A percentile compares a stretch with the other conserved stretches of the same genome.
These are phyloP conservation scores for Tortrix viridana DNA, from an alignment of 2,888 invertebrate species.

Conservation along the genomic window DNA sequence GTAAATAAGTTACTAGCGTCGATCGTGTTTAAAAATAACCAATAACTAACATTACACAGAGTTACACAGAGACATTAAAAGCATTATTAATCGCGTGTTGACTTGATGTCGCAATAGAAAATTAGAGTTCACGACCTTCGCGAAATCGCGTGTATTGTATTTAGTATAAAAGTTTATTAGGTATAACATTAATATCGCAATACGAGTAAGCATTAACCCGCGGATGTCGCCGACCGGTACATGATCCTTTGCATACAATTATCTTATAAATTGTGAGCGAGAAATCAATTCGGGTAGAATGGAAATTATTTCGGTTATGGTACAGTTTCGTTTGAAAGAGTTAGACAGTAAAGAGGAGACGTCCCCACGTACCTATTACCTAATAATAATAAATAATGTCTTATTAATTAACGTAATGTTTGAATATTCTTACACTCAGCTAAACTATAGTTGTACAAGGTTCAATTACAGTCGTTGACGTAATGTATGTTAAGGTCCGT, in stretches of 20 bases:
- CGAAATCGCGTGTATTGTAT: constrained; percentile 25
- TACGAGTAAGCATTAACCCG: constrained; percentile 62
- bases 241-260: constrained; percentile 76
- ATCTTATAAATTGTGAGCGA: constrained; percentile 52
- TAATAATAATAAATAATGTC: too few species aligned
- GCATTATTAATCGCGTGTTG: constrained; percentile 64
- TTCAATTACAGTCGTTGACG: too few species aligned
- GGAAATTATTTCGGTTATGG: constrained; percentile 16
- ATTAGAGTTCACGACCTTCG: constrained; percentile 74
- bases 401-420: too few species aligned
- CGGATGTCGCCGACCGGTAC: constrained; percentile 75
- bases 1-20: background rate
- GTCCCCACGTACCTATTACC: too few species aligned
- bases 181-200: constrained; percentile 60
- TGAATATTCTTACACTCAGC: too few species aligned
- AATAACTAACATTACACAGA: constrained; percentile 40
- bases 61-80: constrained; percentile 39
- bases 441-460: too few species aligned
- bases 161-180: constrained; percentile 60
- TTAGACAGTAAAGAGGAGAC: background rate
- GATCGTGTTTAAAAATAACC: background rate
- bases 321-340: background rate
- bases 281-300: constrained; percentile 45
- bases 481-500: too few species aligned
- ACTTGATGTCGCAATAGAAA: constrained; percentile 65